Percentiles rank a stretch among this genome's conserved stretches.
These are phyloP conservation scores for Drosophila barbarae DNA, from an alignment of 2,888 invertebrate species.

Conservation along the genomic window DNA sequence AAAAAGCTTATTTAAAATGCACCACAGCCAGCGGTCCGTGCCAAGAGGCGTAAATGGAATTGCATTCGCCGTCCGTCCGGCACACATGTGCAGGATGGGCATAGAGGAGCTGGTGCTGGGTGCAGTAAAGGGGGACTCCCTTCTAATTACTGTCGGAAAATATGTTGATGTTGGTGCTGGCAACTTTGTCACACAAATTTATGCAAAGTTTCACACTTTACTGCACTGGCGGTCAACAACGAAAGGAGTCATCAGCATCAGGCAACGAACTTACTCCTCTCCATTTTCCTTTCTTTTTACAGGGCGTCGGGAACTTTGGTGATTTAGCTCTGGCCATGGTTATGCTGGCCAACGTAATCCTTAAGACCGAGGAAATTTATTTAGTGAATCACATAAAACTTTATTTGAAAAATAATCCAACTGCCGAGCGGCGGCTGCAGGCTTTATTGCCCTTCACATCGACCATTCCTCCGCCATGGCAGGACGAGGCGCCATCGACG, in stretches of 20 bases:
- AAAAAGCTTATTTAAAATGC: slow-evolving; percentile 56
- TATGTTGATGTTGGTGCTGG: slow-evolving; percentile 64
- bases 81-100: slow-evolving; percentile 22
- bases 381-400: slow-evolving; percentile 80
- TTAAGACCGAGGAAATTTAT: slow-evolving; percentile 80
- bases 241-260: slow-evolving; percentile 33
- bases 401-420: slow-evolving; percentile 79
- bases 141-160: slow-evolving; percentile 68
- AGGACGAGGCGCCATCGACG: slow-evolving; percentile 73
- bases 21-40: slow-evolving; percentile 26
- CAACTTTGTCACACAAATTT: slow-evolving; percentile 65
- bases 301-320: slow-evolving; percentile 78
- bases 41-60: slow-evolving; percentile 48
- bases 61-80: slow-evolving; percentile 41
- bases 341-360: slow-evolving; percentile 79
- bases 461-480: slow-evolving; percentile 43
- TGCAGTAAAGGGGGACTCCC: slow-evolving; percentile 10
- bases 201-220: slow-evolving; percentile 69
- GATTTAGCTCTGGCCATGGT: slow-evolving; percentile 79
- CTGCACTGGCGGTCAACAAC: slow-evolving; percentile 55
- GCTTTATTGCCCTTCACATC: slow-evolving; percentile 20
- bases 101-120: neutral
- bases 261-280: slow-evolving; percentile 30
- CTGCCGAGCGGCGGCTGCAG: slow-evolving; percentile 53
- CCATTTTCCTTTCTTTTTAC: slow-evolving; percentile 33